Base-by-base conservation (phyloP, 2,113 vertebrate species). In the Deroptyus accipitrinus region DNA sequence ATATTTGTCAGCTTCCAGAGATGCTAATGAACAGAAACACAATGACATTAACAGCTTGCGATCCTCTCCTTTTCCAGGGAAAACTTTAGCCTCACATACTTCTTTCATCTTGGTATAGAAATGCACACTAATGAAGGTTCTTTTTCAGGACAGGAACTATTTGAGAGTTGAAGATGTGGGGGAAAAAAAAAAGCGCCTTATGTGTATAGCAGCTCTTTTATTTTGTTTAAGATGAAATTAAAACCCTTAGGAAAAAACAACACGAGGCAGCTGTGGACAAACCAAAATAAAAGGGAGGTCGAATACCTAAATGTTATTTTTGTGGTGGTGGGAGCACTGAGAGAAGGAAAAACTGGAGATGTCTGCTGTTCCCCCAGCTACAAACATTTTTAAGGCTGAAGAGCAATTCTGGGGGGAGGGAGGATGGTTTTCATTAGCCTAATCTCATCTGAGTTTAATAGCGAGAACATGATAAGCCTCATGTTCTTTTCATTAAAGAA, bases 11-110 rank as follows among this genome's bases (percentile, higher is more conserved):
- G 92, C 96, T 95, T 95, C 91, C 77, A 94, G 97, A 83, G 91
- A 96, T 96, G 94, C 83, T 97, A 97, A 97, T 97, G 97, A 97
- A 89, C 63, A 95, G 97, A 93, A 96, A 92, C 83, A 89, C 94
- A 96, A 93, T 74, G 96, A 94, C 80, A 87, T 94, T 95, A 97
- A 96, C 96, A 94, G 96, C 94, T 72, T 94, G 95, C 96, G 94
- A 96, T 90, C 88, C 73, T 95, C 87, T 89, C n/a, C 88, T 96
- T 91, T 96, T 94, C 92, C 72, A 82, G 91, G 80, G 97, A 96
- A 91, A 94, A 94, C 95, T 94, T 96, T 41, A 93, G 90, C 92
- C 54, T 75, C 68, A 2, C 7, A 17, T 63, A 39, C 35, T 92
- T 93, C 93, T 90, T 96, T 96, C 92, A 93, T 96, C 90, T 97